Evolutionary conservation across 2,888 invertebrate species (phyloP).

Genomic region (Volucella inanis): DNA sequence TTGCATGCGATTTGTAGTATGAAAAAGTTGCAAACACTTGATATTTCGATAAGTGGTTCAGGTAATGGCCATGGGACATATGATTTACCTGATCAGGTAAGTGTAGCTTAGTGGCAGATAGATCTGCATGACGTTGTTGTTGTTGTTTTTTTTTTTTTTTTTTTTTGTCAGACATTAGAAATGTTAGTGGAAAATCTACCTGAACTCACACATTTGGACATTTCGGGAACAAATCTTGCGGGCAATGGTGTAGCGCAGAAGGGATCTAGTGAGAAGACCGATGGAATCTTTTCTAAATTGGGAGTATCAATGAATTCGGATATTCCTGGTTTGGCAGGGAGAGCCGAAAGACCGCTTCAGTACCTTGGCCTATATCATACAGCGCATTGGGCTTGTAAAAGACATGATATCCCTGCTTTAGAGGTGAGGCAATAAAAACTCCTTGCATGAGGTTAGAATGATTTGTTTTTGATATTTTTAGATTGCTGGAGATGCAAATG

Average conservation of each 20-base stretch:
- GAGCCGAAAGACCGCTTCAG: slow-evolving; percentile 90
- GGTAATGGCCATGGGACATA: slow-evolving; percentile 88
- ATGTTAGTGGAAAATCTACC: slow-evolving; percentile 90
- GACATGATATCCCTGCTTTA: slow-evolving; percentile 95
- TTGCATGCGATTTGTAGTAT: slow-evolving; percentile 85
- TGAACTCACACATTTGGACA: slow-evolving; percentile 92
- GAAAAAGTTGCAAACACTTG: slow-evolving; percentile 88
- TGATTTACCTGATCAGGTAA: slow-evolving; percentile 88
- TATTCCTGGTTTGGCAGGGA: slow-evolving; percentile 92
- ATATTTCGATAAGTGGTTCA: slow-evolving; percentile 90
- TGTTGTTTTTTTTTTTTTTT: background rate
- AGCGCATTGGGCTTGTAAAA: slow-evolving; percentile 93
- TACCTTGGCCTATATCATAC: slow-evolving; percentile 97
- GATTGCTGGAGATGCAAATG: slow-evolving; percentile 96
- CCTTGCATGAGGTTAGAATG: background rate
- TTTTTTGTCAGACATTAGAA: slow-evolving; percentile 83
- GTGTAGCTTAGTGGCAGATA: background rate
- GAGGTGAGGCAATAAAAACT: slow-evolving; percentile 85
- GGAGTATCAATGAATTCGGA: slow-evolving; percentile 83
- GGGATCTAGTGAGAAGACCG: slow-evolving; percentile 80
- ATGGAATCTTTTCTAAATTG: slow-evolving; percentile 64
- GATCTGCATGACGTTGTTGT: background rate
- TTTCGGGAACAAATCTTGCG: slow-evolving; percentile 97
- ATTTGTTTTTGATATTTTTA: slow-evolving; percentile 80
- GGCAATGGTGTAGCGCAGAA: slow-evolving; percentile 90